Evolutionary conservation across 1,140 invertebrate genomes (phyloP), one percentile per base, ranked within the genome.

Genomic region (Nilaparvata lugens): DNA sequence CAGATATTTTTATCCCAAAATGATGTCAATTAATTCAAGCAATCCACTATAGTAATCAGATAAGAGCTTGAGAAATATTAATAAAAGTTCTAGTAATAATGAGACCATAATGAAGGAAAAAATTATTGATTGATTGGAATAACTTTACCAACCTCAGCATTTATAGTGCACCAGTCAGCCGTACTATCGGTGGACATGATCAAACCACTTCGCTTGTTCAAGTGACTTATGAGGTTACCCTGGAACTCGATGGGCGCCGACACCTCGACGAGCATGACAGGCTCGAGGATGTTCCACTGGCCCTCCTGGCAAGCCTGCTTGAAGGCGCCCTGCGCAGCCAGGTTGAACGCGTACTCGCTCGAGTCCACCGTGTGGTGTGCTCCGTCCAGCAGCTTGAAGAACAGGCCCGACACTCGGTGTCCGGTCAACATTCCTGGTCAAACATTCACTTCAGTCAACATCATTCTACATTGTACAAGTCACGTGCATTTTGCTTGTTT

Each of bases 211-310:
- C 95, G 78, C 73, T 89, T 95, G 64, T 82, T 90, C 24, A 99
- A 69, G 58, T 89, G 85, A 0, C 84, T 83, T 64, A 97, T 82
- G 1, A 98, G 81, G 0, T 76, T 64, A 18, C 91, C 89, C 72
- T 90, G 86, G 75, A 88, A 97, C 72, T 99, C 96, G 21, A 83
- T 76, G 0, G 97, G 97, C 0, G 81, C 83, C 0, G 81, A 87
- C 1, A 97, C 85, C 80, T 99, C 97, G 0, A 99, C 94, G 13
- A 79, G 77, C 97, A 99, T 99, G 53, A 99, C 86, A 0, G 97
- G 97, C 71, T 99, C 97, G 0, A 99, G 72, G 28, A 99, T 77
- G 64, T 88, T 84, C 96, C 96, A 99, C 0, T 69, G 65, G 3
- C 92, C 96, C 7, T 79, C 69, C 62, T 91, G 85, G 75, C 87